Evolutionary conservation across 2,797 vertebrate genomes (phyloP), one percentile per base, ranked within the genome.

Genomic region (Onychomys arenicola): DNA sequence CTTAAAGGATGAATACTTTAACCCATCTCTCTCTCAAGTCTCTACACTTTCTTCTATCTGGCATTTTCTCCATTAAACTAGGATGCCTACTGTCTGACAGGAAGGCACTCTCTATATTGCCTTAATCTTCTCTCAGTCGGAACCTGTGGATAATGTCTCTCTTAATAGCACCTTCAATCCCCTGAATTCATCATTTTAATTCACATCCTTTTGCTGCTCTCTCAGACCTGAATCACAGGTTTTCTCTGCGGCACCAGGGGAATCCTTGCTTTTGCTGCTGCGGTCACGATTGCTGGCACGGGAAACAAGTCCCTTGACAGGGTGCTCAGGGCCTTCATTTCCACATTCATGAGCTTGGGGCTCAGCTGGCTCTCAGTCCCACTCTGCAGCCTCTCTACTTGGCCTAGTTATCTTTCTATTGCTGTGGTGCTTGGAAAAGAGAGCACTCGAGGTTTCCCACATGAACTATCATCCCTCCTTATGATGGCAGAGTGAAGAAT

Each of bases 1-100:
- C 37, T 90, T 91, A 90, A 86, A 89, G 37, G 27, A 89, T 90
- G 34, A 91, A 93, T 83, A 67, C 14, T 94, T 94, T 81, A 96
- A 61, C 13, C 37, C 23, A 52, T 89, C 46, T 85, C 43, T 52
- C 43, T 59, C 43, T 94, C 92, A 52, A 95, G 88, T 83, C 27
- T 69, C 55, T 87, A 21, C 34, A 52, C 49, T 40, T 96, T 90
- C 82, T 82, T 88, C 59, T 81, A 43, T 49, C 10, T 25, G 59
- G 16, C 43, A 91, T 87, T 83, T 93, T 61, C 65, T 40, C n/a
- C 76, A 91, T 76, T 93, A 96, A 93, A 87, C 14, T 88, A 95
- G 89, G 59, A 91, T 73, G 21, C 27, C 32, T 78, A n/a, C 21
- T 94, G n/a, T 89, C 61, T 77, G 19, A 86, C 34, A 90, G 37